Evolutionary conservation across 2,113 vertebrate genomes (phyloP), one percentile per base, ranked within the genome.

Genomic region (Calidris pygmaea): DNA sequence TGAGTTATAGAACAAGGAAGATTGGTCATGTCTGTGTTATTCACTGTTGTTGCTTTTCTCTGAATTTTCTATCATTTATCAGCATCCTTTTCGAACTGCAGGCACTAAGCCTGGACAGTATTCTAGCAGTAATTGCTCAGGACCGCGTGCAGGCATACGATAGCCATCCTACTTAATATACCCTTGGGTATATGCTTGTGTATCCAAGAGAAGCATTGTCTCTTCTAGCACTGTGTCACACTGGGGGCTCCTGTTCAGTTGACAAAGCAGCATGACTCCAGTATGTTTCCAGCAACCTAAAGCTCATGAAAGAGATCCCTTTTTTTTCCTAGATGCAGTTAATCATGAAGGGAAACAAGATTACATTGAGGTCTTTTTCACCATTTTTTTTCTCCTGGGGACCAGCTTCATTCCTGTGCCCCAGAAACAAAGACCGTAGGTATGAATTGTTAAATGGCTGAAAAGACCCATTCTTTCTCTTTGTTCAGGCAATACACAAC

Each of bases 181-280:
- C 19, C 60, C 77, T 93, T 75, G 74, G 32, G 26, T 82, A 37
- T 68, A 14, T 53, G 77, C 62, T 73, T 60, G 1, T 72, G 73
- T 68, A 24, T 70, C 67, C 71, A 62, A 76, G 70, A 88, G 90
- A 62, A 80, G 58, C 63, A 85, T 88, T 96, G 90, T 85, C 74
- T 93, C 78, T 62, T 72, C 48, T 6, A 87, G 91, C 82, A 73
- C 41, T 5, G 2, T 85, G 82, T 93, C 87, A 83, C 90, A 35
- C 24, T 45, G 63, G 59, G 63, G 93, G 85, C 84, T 94, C 74
- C 85, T 76, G 77, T 94, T 84, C 87, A 78, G 94, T 91, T 91
- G 77, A 91, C 85, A 65, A 82, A 94, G 81, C 95, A 96, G 95
- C 91, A 91, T 76, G 93, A 96, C 91, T 96, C 94, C 91, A 88